Evolutionary conservation across 2,797 vertebrate species (phyloP).

Genomic region (Rhinophrynus dorsalis): DNA sequence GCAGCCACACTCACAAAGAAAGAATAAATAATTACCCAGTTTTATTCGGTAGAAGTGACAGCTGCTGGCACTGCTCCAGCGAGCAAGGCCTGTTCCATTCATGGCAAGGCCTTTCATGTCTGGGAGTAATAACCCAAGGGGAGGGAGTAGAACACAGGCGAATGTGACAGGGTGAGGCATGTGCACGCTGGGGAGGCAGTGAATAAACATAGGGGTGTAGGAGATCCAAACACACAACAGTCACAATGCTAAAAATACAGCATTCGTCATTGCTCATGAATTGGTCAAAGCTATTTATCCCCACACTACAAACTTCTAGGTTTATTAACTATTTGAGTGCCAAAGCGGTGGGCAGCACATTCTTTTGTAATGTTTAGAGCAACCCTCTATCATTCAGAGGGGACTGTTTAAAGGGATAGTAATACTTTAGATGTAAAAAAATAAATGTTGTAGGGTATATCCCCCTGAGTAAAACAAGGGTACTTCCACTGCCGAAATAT

Average conservation of each 20-base stretch:
- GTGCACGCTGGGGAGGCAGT: constrained; percentile 1
- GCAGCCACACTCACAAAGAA: neutral
- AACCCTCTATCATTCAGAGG: too few relatives aligned
- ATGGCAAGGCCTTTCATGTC: neutral
- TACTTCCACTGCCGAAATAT: too few relatives aligned
- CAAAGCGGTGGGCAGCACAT: too few relatives aligned
- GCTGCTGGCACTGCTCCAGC: neutral
- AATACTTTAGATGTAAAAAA: too few relatives aligned
- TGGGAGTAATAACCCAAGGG: neutral
- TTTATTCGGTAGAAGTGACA: constrained; percentile 30
- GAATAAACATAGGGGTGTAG: neutral
- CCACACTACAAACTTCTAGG: too few relatives aligned
- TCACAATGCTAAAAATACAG: neutral
- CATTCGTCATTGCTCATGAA: too few relatives aligned
- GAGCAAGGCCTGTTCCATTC: constrained; percentile 1
- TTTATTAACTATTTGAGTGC: too few relatives aligned
- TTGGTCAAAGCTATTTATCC: neutral
- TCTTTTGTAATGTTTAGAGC: too few relatives aligned
- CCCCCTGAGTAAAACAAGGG: too few relatives aligned
- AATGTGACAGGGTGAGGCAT: neutral
- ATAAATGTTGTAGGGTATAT: too few relatives aligned
- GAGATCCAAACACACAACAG: neutral
- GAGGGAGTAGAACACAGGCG: neutral
- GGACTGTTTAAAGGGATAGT: too few relatives aligned
- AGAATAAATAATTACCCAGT: constrained; percentile 27